Base-by-base conservation (phyloP, 2,888 invertebrate genomes). In the Sinopyrophorus schimmeli region DNA sequence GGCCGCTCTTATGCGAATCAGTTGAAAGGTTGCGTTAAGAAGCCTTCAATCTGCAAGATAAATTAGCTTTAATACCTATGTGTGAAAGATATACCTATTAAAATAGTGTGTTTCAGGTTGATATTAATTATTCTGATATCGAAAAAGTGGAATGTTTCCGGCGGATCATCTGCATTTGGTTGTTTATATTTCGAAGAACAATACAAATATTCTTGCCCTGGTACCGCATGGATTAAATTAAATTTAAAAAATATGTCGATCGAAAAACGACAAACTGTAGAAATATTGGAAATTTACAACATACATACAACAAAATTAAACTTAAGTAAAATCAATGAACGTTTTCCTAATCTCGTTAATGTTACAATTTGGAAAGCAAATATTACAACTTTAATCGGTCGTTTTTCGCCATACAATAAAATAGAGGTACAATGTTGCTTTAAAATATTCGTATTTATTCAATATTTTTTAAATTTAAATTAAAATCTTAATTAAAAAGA, bases 381-480 rank as follows among this genome's bases (percentile, higher is more conserved):
- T 28, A 16, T 43, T 10, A 27, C 21, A 7, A 26, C 21, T 6
- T 17, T 49, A 3, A 21, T n/a, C 5, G 34, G 28, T 17, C 16
- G 15, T n/a, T 34, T 47, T 28, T 17, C 10, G 15, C 12, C 35
- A 4, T 2, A 21, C 1, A 60, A 55, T 31, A 46, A 52, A 16
- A 56, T 60, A 11, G 44, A 55, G 28, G 60, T 55, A 41, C 21
- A 18, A n/a, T 20, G 9, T 9, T 9, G 14, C 12, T 21, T 11
- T 21, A 12, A 5, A 21, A 20, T 10, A 20, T 21, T n/a, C 21
- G n/a, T 14, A 16, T 15, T 9, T 7, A 12, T 9, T 6, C 10
- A 15, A 27, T 1, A 5, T n/a, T n/a, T n/a, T n/a, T n/a, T n/a
- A n/a, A n/a, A n/a, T n/a, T n/a, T n/a, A n/a, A n/a, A n/a, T n/a